Percentiles rank a stretch among this genome's conserved stretches.
Conservation (phyloP, 2,113 vertebrate species). For the Parus major region DNA sequence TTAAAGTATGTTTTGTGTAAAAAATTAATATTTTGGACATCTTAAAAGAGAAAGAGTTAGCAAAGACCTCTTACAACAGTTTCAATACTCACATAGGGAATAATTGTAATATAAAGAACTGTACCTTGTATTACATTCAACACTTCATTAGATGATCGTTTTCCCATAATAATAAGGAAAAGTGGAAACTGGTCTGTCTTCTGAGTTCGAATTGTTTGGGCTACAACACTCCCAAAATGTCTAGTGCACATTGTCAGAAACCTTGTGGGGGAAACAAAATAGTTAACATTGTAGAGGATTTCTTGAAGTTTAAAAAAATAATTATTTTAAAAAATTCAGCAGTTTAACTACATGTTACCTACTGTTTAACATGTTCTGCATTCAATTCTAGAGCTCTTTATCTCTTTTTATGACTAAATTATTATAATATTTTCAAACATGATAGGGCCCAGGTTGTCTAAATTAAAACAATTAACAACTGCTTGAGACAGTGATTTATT, state of each 20-base stretch:
- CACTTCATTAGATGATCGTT: slow-evolving; percentile 98
- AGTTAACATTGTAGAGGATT: neutral
- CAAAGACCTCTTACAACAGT: neutral
- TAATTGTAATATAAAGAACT: neutral
- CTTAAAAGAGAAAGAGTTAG: neutral
- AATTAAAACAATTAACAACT: neutral
- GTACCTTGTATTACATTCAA: slow-evolving; percentile 99
- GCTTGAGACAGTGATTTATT: neutral
- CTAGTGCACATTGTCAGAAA: slow-evolving; percentile 97
- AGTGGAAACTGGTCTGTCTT: slow-evolving; percentile 98
- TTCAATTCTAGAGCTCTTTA: neutral
- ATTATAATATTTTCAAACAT: neutral
- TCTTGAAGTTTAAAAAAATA: neutral
- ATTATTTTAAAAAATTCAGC: neutral
- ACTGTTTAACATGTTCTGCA: neutral
- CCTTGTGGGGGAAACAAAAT: slow-evolving; percentile 67
- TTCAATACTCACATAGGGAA: neutral
- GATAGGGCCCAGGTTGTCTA: neutral
- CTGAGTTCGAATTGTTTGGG: slow-evolving; percentile 96
- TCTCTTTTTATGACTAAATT: neutral
- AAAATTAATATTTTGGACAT: neutral
- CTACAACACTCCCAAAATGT: slow-evolving; percentile 96
- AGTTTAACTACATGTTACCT: neutral
- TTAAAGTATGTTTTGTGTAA: neutral
- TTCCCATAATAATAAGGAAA: slow-evolving; percentile 98